Evolutionary conservation across 2,113 vertebrate genomes (phyloP), one percentile per base, ranked within the genome.

Genomic region (Lagopus muta): DNA sequence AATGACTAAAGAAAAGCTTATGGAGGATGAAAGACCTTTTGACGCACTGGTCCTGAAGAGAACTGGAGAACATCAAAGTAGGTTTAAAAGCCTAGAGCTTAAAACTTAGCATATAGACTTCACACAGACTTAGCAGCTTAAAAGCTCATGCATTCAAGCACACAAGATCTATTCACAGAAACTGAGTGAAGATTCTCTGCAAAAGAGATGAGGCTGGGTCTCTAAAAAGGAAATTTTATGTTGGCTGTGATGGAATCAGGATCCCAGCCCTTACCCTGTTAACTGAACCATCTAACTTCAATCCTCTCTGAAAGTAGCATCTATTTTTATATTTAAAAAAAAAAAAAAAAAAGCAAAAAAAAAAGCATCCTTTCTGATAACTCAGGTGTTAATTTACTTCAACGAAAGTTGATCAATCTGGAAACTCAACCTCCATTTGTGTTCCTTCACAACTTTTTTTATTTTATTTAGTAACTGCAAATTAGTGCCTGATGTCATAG

Each of bases 91-190:
- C 8, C 19, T 38, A 30, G 20, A 58, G 25, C 5, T 50, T 57
- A 47, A 58, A 55, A 22, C 11, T 32, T 55, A 13, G 11, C 0
- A 1, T 47, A 13, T 3, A 27, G 25, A 34, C 17, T 52, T 38
- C 2, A 2, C 18, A 60, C 4, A 15, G 34, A 10, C 4, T 84
- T 48, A 27, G 0, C 3, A 84, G 15, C 18, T 47, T 62, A 50
- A 67, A 83, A 50, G 1, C 8, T 78, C 16, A 4, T 21, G 5
- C 5, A 42, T 38, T 28, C 8, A 62, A 71, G 3, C 30, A 21
- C 0, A 0, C 24, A 45, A 25, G 30, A 92, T 27, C 13, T 40
- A 38, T 16, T 55, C 1, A 3, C 12, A 67, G 25, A 34, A 69
- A 20, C 2, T 38, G 13, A 71, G n/a, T 38, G 24, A 69, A 73